These are phyloP conservation scores for Tubulanus polymorphus DNA, from an alignment of 2,888 invertebrate species.

Conservation along the genomic window DNA sequence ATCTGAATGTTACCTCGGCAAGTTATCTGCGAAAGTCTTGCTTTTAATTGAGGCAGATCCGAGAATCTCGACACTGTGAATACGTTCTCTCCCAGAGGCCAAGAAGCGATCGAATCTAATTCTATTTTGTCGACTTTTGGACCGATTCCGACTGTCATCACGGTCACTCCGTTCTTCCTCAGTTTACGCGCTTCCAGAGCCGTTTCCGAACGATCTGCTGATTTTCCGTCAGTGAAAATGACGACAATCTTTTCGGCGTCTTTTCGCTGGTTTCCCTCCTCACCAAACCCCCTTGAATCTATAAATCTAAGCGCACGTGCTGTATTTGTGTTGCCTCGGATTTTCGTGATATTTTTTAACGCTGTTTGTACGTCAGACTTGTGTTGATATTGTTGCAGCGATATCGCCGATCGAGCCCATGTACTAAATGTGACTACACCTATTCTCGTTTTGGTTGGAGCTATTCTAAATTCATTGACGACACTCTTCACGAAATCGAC, in stretches of 20 bases:
- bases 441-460: background rate
- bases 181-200: slow-evolving; percentile 18
- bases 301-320: slow-evolving; percentile 19
- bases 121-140: too few relatives aligned
- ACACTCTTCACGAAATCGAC: background rate
- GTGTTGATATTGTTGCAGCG: background rate
- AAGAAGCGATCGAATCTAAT: too few relatives aligned
- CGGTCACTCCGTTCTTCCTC: slow-evolving; percentile 19
- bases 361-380: slow-evolving; percentile 16
- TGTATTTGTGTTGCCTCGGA: slow-evolving; percentile 23
- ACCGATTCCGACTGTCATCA: slow-evolving; percentile 30
- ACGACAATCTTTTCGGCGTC: slow-evolving; percentile 25
- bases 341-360: slow-evolving; percentile 21
- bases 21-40: too few relatives aligned
- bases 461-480: background rate
- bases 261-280: slow-evolving; percentile 20
- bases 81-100: too few relatives aligned
- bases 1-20: too few relatives aligned
- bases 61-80: too few relatives aligned
- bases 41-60: too few relatives aligned
- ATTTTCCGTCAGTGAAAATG: slow-evolving; percentile 27
- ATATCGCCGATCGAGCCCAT: background rate
- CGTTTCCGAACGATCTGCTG: slow-evolving; percentile 20
- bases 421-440: background rate
- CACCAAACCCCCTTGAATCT: slow-evolving; percentile 24